Base-by-base conservation (phyloP, 2,888 invertebrate genomes). In the Bombyx huttoni region DNA sequence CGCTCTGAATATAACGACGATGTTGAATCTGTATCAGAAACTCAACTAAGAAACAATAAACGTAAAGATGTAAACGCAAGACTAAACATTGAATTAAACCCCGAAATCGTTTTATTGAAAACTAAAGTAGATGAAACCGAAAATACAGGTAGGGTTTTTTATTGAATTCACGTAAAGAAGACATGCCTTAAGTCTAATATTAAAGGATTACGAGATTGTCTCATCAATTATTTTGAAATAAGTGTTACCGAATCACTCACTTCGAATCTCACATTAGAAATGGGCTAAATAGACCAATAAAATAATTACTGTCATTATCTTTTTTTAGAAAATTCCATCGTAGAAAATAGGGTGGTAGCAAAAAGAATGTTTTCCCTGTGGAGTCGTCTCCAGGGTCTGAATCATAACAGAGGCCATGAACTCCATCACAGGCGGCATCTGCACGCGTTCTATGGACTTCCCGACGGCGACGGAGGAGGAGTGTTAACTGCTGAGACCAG, bases 281-380 rank as follows among this genome's bases (percentile, higher is more conserved):
- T 10, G 2, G 3, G 40, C 40, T 3, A 12, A 40, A 40, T 40
- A 10, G 7, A 40, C 40, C 7, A 40, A 40, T 40, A 12, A 40
- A 40, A 40, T 24, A 24, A 24, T 24, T 24, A 5, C 24, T 24
- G 24, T 24, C 24, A 24, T 24, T 24, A 24, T 24, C 5, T 71
- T 56, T 67, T 67, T 75, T 48, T 70, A 84, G 84, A 69, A 34
- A 67, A 68, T 48, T 54, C 67, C 34, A 52, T 67, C 46, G 64
- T 61, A 3, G 70, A 68, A 51, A 73, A 67, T 52, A 75, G 73
- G 58, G 63, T 71, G 3, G 74, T 83, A 5, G 77, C 75, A 53
- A 88, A 87, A 60, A 73, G 87, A 56, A 73, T 87, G 57, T 87
- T 88, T 57, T 86, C 87, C 0, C 62, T 88, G 13, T 87, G 85